Percentiles rank a stretch among this genome's conserved stretches.
Evolutionary conservation across 2,888 invertebrate species (phyloP).

Genomic region (Fabriciana adippe): DNA sequence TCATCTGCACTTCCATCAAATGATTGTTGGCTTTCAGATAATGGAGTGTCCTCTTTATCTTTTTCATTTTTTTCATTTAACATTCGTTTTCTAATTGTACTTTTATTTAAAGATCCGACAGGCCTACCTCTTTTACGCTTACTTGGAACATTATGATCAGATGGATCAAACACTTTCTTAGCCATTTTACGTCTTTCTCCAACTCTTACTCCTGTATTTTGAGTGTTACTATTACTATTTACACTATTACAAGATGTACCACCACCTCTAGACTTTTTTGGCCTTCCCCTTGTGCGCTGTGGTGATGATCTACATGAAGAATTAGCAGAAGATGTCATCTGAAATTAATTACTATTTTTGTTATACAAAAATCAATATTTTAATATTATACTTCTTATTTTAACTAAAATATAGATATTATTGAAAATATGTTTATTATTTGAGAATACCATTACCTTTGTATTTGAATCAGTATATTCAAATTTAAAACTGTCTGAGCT

Average conservation of each 20-base stretch:
- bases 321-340: conserved; percentile 79
- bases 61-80: conserved; percentile 56
- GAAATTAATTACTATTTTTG: conserved; percentile 38
- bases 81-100: conserved; percentile 79
- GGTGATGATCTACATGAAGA: conserved; percentile 78
- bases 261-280: conserved; percentile 62
- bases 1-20: conserved; percentile 75
- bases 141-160: conserved; percentile 89
- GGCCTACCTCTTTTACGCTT: conserved; percentile 87
- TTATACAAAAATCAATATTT: background rate
- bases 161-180: conserved; percentile 93
- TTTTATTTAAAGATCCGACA: conserved; percentile 83
- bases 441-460: conserved; percentile 57
- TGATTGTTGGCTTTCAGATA: conserved; percentile 69
- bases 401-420: background rate
- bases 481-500: conserved; percentile 78
- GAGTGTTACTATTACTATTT: conserved; percentile 53
- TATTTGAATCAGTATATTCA: conserved; percentile 72
- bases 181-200: conserved; percentile 87
- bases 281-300: conserved; percentile 71
- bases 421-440: background rate
- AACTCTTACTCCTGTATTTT: conserved; percentile 75
- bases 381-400: background rate
- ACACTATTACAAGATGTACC: conserved; percentile 57
- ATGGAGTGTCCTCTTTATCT: conserved; percentile 63